Base-by-base conservation (phyloP, 2,888 invertebrate genomes). In the Leptinotarsa rubiginosa region DNA sequence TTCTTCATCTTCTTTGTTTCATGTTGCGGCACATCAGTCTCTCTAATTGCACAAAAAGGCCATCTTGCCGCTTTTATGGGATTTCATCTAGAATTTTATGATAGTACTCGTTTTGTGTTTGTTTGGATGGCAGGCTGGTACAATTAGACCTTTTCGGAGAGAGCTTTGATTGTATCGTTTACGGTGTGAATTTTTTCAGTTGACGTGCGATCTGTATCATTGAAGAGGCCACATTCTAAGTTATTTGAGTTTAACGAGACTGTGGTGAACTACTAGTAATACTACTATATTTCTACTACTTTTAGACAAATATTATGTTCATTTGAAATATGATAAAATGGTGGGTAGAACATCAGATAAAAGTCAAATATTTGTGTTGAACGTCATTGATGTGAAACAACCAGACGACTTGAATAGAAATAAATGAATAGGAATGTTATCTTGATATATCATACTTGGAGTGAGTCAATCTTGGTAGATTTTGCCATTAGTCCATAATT, bases 21-120 rank as follows among this genome's bases (percentile, higher is more conserved):
- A 31, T 62, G 62, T 41, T 62, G 62, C 62, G 62, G 62, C 62
- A 41, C 41, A 41, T 41, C 62, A 62, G 62, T 62, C 62, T 62
- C 41, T 62, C 62, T 62, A 62, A 62, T 62, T 62, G 62, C 62
- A 62, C 62, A 62, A 62, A 62, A 62, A 62, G 62, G 41, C 62
- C 41, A 62, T 62, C 62, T 56, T 16, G 62, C 62, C 62, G 62
- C 62, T 62, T 62, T 62, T 62, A 62, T 62, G 62, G 62, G 62
- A 62, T 31, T 62, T 62, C 62, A 31, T 62, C 31, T 62, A 62
- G 18, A 62, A 62, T 62, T 62, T 62, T 62, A 62, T 31, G 62
- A 41, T 62, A 41, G 62, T 41, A 62, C 62, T 62, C 62, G 62
- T 62, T 62, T 62, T 62, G 41, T 62, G 62, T 62, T 62, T 62